Base-by-base conservation (phyloP, 1,140 invertebrate genomes). In the Laupala kohalensis region DNA sequence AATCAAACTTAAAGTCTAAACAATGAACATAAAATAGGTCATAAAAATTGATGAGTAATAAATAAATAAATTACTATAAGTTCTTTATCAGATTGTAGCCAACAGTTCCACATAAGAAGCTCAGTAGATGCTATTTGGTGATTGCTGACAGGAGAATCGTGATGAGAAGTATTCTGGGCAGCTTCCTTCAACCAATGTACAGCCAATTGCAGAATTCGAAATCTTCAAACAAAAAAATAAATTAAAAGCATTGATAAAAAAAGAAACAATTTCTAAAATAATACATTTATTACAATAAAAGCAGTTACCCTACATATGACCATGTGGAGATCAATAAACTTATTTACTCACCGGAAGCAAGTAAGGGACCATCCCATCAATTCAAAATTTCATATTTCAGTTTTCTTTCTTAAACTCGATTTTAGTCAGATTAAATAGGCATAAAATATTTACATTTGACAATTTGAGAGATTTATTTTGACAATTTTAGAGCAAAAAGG, bases 191-290 rank as follows among this genome's bases (percentile, higher is more conserved):
- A 83, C 85, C 85, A 87, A 37, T 81, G 80, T 75, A 83, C 79
- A 23, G 86, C 82, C 25, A 84, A 78, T 78, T 82, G 82, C 67
- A 85, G 81, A 0, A 85, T 76, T 62, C 82, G 81, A 76, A 83
- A 86, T 72, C 65, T 66, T 66, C 23, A n/a, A n/a, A n/a, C n/a
- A n/a, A n/a, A 66, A 66, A 2, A 66, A 80, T 84, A 75, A 5
- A 66, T 25, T 5, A 25, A 25, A 4, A 26, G 3, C 63, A 64
- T n/a, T 64, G 63, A 24, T 5, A 64, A 64, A 3, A n/a, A 64
- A 4, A 64, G 4, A 13, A 64, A 15, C 19, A 23, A 64, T 5
- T 15, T 64, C n/a, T 64, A 12, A 64, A 64, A 15, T 19, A 64
- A 19, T 64, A 1, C 5, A 6, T 19, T 23, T 0, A 6, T 64